Evolutionary conservation across 1,140 invertebrate species (phyloP).

Genomic region (Lepidurus packardi): DNA sequence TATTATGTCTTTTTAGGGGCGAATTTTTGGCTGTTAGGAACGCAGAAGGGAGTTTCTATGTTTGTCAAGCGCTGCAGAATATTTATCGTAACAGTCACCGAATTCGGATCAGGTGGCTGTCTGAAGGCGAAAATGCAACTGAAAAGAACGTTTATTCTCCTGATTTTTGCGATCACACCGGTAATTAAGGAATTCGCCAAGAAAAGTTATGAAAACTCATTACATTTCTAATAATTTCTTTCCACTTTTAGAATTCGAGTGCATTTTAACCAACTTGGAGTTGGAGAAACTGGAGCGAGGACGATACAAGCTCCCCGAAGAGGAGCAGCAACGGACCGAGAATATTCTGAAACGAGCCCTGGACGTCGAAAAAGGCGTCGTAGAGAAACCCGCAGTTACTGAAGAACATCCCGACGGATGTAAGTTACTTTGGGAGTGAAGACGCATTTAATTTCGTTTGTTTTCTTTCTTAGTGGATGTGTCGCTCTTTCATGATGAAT

Average conservation of each 20-base stretch:
- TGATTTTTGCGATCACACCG: slow-evolving; percentile 82
- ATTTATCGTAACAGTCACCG: slow-evolving; percentile 73
- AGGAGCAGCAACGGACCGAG: slow-evolving; percentile 67
- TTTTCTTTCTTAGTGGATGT: slow-evolving; percentile 60
- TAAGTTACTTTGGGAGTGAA: slow-evolving; percentile 50
- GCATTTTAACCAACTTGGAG: slow-evolving; percentile 77
- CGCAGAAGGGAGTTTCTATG: slow-evolving; percentile 77
- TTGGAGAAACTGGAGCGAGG: slow-evolving; percentile 64
- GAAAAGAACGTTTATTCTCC: slow-evolving; percentile 71
- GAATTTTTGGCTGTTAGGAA: slow-evolving; percentile 86
- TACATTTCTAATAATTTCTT: slow-evolving; percentile 27
- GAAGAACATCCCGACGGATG: slow-evolving; percentile 80
- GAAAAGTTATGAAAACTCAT: not conserved
- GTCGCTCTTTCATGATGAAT: slow-evolving; percentile 69
- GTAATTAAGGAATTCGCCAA: slow-evolving; percentile 46
- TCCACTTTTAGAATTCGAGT: slow-evolving; percentile 69
- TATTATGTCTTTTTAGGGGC: slow-evolving; percentile 54
- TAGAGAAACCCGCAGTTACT: slow-evolving; percentile 58
- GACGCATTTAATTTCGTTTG: slow-evolving; percentile 30
- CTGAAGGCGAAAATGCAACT: slow-evolving; percentile 57
- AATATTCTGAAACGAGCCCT: slow-evolving; percentile 79
- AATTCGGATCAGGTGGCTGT: slow-evolving; percentile 84
- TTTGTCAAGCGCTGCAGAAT: slow-evolving; percentile 85
- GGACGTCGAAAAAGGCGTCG: slow-evolving; percentile 68
- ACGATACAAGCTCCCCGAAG: slow-evolving; percentile 58